phyloP scores from a whole-genome alignment of 1,140 invertebrate species.

The Danaus melanippus region DNA sequence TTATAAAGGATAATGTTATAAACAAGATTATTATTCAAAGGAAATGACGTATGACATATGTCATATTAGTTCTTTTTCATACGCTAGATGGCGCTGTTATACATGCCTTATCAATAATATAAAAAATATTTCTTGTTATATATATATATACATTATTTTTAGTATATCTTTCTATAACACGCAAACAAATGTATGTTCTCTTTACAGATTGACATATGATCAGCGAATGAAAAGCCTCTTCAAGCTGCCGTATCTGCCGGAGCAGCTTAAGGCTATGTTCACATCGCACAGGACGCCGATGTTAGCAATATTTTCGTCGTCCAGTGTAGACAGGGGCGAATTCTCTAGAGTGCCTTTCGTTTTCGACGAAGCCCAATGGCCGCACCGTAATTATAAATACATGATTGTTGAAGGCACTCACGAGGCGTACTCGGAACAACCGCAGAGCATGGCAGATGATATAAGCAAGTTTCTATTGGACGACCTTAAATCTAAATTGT shows the following conservation, averaged over 20 bases:
- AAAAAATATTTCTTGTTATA: too few relatives aligned
- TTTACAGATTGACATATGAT: constrained; percentile 43
- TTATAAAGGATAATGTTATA: too few relatives aligned
- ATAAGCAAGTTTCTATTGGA: constrained; percentile 26
- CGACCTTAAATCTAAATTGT: constrained; percentile 12
- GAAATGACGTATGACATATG: too few relatives aligned
- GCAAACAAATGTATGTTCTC: constrained; percentile 2
- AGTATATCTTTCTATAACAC: too few relatives aligned
- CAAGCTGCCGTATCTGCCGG: constrained; percentile 26
- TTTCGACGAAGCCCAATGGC: constrained; percentile 32
- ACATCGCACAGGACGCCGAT: constrained; percentile 29
- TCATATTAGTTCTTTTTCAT: too few relatives aligned
- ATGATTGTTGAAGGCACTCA: constrained; percentile 30
- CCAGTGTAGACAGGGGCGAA: constrained; percentile 14
- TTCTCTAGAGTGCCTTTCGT: constrained; percentile 31
- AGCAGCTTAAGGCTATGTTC: constrained; percentile 27
- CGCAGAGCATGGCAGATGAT: constrained; percentile 25
- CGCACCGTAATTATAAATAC: constrained; percentile 31
- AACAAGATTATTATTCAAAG: too few relatives aligned
- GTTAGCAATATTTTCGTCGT: constrained; percentile 31
- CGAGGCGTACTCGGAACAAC: constrained; percentile 27
- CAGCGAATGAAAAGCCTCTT: constrained; percentile 42
- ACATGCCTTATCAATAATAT: too few relatives aligned
- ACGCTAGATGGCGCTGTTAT: too few relatives aligned
- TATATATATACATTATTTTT: too few relatives aligned